Conservation (phyloP, 2,797 vertebrate genomes). For the Chaenodraco wilsoni region DNA sequence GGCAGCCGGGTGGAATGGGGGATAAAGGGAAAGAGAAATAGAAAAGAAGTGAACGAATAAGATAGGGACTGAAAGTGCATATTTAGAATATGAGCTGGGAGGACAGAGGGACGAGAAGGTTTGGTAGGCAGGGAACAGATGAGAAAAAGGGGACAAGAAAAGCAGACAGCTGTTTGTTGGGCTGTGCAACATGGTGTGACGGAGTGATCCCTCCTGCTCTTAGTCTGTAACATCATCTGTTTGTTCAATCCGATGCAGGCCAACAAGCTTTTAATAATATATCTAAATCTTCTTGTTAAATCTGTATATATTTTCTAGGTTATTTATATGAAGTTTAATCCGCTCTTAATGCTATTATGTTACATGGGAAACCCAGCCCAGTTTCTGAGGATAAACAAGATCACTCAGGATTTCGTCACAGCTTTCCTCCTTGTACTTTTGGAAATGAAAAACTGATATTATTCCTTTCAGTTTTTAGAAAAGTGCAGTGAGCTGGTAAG, state of each 20-base stretch:
- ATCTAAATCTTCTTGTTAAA: conserved; percentile 67
- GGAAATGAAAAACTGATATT: conserved; percentile 32
- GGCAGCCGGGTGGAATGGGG: conserved; percentile 65
- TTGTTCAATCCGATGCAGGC: conserved; percentile 52
- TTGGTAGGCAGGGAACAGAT: conserved; percentile 19
- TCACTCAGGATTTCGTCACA: conserved; percentile 55
- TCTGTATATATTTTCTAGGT: conserved; percentile 64
- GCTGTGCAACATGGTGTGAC: conserved; percentile 53
- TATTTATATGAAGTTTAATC: conserved; percentile 73
- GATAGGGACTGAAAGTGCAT: conserved; percentile 26
- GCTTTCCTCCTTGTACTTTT: conserved; percentile 38
- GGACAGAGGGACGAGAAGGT: conserved; percentile 16
- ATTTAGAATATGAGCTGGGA: conserved; percentile 19
- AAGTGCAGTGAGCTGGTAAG: conserved; percentile 17
- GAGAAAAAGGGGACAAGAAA: conserved; percentile 19
- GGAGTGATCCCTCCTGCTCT: conserved; percentile 49
- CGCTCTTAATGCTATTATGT: conserved; percentile 65
- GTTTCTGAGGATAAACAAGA: conserved; percentile 62
- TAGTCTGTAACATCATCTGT: conserved; percentile 51
- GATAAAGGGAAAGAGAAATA: conserved; percentile 48
- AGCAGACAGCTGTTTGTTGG: conserved; percentile 62
- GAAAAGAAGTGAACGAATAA: conserved; percentile 38
- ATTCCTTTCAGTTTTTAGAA: conserved; percentile 14
- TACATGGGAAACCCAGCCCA: conserved; percentile 52
- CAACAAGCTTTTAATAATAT: conserved; percentile 58